Evolutionary conservation across 2,797 vertebrate species (phyloP).

Genomic region (Phataginus tricuspis): DNA sequence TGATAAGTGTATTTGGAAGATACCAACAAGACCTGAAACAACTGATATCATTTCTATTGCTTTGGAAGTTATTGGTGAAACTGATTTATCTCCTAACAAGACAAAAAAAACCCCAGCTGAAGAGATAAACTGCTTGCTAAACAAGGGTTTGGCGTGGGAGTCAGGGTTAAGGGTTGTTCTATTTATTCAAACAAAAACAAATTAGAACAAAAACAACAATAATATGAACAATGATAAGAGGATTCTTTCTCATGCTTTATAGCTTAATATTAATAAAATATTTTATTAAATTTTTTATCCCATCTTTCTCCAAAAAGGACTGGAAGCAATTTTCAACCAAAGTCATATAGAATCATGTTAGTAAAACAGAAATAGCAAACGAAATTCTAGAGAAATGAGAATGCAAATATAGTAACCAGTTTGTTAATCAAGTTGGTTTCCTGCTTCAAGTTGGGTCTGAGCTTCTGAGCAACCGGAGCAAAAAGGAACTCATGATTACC

Average conservation of each 20-base stretch:
- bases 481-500: not conserved
- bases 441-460: constrained; percentile 31
- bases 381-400: constrained; percentile 7
- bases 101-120: not conserved
- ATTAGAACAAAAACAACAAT: constrained; percentile 13
- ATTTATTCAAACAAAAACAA: not conserved
- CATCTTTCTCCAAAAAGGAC: not conserved
- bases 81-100: not conserved
- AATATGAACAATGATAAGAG: not conserved
- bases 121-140: constrained; percentile 47
- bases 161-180: not conserved
- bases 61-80: constrained; percentile 29
- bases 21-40: not conserved
- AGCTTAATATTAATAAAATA: not conserved
- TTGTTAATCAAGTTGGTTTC: not conserved
- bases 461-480: not conserved
- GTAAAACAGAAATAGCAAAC: constrained; percentile 42
- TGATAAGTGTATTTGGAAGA: not conserved
- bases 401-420: not conserved
- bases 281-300: constrained; percentile 30
- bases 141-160: not conserved
- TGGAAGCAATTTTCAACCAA: not conserved
- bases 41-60: not conserved
- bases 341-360: not conserved
- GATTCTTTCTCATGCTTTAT: not conserved